phyloP scores from a whole-genome alignment of 2,888 invertebrate species.

The Drosophila siamana region DNA sequence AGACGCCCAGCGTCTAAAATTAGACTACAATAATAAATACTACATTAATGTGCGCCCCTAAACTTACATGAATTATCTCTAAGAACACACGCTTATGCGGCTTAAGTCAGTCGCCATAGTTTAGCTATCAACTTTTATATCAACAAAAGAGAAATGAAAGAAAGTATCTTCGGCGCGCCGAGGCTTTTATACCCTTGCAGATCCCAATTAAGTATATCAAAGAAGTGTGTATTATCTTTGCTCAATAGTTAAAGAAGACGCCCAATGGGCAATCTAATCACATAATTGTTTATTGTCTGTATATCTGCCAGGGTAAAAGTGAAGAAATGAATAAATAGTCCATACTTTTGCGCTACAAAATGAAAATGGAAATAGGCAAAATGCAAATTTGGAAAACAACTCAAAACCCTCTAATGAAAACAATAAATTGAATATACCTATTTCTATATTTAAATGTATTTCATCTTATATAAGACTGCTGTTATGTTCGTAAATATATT shows the following conservation, averaged over 20 bases:
- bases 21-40: slow-evolving; percentile 47
- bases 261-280: neutral
- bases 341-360: slow-evolving; percentile 41
- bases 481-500: slow-evolving; percentile 85
- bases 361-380: slow-evolving; percentile 33
- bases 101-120: slow-evolving; percentile 50
- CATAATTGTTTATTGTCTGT: neutral
- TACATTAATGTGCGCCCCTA: slow-evolving; percentile 44
- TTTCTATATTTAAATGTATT: slow-evolving; percentile 77
- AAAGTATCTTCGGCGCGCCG: slow-evolving; percentile 34
- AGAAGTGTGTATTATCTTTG: slow-evolving; percentile 1
- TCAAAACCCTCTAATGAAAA: slow-evolving; percentile 74
- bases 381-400: slow-evolving; percentile 61
- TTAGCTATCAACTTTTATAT: slow-evolving; percentile 72
- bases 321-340: slow-evolving; percentile 5
- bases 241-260: neutral
- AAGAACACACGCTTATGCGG: slow-evolving; percentile 73
- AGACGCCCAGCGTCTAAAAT: slow-evolving; percentile 77
- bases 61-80: slow-evolving; percentile 44
- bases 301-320: slow-evolving; percentile 21
- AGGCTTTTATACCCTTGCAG: slow-evolving; percentile 33
- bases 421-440: slow-evolving; percentile 72
- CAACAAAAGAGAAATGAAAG: slow-evolving; percentile 27
- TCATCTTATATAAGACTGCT: slow-evolving; percentile 86
- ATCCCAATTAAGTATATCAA: neutral